Base-by-base conservation (phyloP, 2,888 invertebrate species). In the Caenorhabditis sulstoni region DNA sequence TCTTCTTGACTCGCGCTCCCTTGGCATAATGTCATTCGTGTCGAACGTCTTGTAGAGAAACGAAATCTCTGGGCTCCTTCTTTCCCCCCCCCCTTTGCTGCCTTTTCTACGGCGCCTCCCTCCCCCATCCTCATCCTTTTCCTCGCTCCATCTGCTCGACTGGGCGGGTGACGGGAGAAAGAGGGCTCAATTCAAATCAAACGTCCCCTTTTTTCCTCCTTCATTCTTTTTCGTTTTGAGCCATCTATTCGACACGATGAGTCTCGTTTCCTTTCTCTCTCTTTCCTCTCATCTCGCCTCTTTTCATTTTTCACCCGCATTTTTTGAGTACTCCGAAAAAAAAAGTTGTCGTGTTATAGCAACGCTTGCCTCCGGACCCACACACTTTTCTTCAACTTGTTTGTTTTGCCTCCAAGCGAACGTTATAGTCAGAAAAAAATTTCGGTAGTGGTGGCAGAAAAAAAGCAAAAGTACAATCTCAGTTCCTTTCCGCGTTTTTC, bases 371-470 rank as follows among this genome's bases (percentile, higher is more conserved):
- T 22, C 29, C 3, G 39, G 23, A 50, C 37, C 52, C 52, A 41
- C 20, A 29, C 44, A 50, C 45, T 45, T 67, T 18, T 11, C 20
- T 18, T 67, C 41, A n/a, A n/a, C n/a, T 49, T 58, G 58, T 58
- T 68, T 59, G 50, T 52, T n/a, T 44, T 49, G 39, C 50, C 35
- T 57, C 29, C 58, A 52, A 50, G 41, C 68, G 59, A 68, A 68
- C 50, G 59, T 39, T 50, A 58, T 39, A 47, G 35, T 57, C 45
- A 44, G 45, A 64, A 65, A 65, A 66, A 41, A 41, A 41, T 53
- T 66, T 53, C n/a, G n/a, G n/a, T n/a, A n/a, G n/a, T n/a, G n/a
- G n/a, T n/a, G n/a, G n/a, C n/a, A n/a, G n/a, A n/a, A 66, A 66
- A 55, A 66, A 52, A 53, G 29, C 41, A 23, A 44, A 50, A 53